Conservation (phyloP, 53 echinoderm and acorn worm species). For the Holothuria leucospilota region DNA sequence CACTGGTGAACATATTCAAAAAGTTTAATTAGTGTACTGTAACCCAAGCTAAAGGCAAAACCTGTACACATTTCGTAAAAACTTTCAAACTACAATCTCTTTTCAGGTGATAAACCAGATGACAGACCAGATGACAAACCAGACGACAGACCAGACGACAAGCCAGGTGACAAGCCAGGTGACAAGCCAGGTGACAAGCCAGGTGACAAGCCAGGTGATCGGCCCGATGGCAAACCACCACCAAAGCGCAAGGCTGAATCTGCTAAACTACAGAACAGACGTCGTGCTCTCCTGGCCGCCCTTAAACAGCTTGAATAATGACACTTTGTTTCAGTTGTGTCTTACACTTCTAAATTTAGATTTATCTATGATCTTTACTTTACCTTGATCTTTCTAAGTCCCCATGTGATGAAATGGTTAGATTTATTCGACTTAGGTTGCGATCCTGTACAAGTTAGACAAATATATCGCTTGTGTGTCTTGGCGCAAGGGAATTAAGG, state of each 20-base stretch:
- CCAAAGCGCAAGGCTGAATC: neutral
- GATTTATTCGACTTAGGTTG: too few species aligned
- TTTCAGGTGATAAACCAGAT: neutral
- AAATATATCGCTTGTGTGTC: too few species aligned
- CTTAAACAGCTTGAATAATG: neutral
- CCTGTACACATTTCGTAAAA: too few species aligned
- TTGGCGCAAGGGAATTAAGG: too few species aligned
- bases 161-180: neutral
- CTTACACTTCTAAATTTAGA: neutral
- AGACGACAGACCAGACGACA: constrained; percentile 9
- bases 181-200: constrained; percentile 18
- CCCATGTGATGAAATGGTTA: too few species aligned
- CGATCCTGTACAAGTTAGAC: too few species aligned
- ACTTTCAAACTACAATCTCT: neutral
- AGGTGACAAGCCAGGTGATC: constrained; percentile 14
- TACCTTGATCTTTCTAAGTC: too few species aligned
- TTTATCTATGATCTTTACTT: neutral
- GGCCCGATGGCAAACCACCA: neutral
- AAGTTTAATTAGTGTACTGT: too few species aligned
- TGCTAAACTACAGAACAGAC: neutral
- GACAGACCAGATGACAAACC: constrained; percentile 13
- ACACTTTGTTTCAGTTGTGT: neutral
- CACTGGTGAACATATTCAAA: too few species aligned
- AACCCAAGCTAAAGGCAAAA: too few species aligned
- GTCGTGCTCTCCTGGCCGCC: constrained; percentile 12